Percentiles rank a stretch among this genome's conserved stretches.
Evolutionary conservation across 2,888 invertebrate species (phyloP).

Genomic region (Drosophila mettleri): DNA sequence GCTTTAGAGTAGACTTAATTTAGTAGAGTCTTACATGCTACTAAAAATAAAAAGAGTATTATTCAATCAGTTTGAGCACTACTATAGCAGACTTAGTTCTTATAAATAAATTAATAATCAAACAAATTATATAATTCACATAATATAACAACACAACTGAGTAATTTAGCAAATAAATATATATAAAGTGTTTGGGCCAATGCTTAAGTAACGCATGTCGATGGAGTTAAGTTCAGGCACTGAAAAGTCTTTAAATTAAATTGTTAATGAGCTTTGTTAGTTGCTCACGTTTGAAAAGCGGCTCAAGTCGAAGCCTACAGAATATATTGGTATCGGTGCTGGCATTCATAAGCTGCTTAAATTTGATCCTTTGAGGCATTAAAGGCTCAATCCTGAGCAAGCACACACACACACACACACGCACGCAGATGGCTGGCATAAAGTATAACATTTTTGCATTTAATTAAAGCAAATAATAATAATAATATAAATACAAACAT

Average conservation of each 20-base stretch:
- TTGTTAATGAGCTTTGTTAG: constrained; percentile 31
- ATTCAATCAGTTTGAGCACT: no score
- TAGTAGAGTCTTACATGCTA: no score
- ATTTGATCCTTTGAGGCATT: constrained; percentile 20
- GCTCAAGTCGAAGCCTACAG: constrained; percentile 13
- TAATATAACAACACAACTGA: no score
- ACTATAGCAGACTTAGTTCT: no score
- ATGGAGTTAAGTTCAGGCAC: background rate
- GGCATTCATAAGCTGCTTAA: constrained; percentile 43
- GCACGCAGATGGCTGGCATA: constrained; percentile 17
- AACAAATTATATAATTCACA: background rate
- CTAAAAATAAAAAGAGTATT: no score
- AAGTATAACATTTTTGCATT: constrained; percentile 70
- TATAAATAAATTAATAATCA: no score
- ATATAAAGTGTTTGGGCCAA: no score
- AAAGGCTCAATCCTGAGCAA: constrained; percentile 31
- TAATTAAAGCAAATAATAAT: constrained; percentile 72
- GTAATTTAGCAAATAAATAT: no score
- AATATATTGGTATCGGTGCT: background rate
- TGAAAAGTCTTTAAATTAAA: background rate
- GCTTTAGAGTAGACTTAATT: no score
- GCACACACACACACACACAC: constrained; percentile 1
- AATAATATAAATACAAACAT: constrained; percentile 42
- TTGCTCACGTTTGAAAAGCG: constrained; percentile 5
- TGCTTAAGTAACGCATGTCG: background rate